Evolutionary conservation across 2,797 vertebrate genomes (phyloP).

Genomic region (Antrozous pallidus): DNA sequence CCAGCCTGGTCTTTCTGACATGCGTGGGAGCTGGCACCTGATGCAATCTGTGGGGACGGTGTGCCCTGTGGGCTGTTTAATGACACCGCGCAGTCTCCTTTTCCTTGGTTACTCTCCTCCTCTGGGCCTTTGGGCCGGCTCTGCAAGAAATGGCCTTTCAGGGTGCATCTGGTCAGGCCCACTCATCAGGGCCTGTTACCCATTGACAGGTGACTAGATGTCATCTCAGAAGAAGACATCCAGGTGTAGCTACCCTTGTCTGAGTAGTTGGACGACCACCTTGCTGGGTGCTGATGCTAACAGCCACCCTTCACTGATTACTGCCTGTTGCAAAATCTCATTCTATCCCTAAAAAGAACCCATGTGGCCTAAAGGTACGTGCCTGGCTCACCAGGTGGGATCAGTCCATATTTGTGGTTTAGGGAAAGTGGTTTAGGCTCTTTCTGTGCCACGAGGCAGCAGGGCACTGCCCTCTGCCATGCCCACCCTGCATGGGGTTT

Average conservation of each 20-base stretch:
- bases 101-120: background rate
- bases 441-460: background rate
- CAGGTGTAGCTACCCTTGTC: background rate
- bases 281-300: background rate
- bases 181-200: background rate
- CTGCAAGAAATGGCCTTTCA: background rate
- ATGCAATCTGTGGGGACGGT: background rate
- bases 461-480: background rate
- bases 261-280: background rate
- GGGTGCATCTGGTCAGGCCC: background rate
- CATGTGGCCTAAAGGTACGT: too few relatives aligned
- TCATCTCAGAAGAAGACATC: background rate
- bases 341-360: background rate
- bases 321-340: background rate
- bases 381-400: rapidly evolving
- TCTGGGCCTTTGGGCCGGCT: background rate
- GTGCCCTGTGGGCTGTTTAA: background rate
- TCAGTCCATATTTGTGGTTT: background rate
- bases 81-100: background rate
- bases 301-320: background rate
- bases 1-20: background rate
- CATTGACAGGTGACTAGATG: rapidly evolving
- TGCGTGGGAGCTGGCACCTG: background rate
- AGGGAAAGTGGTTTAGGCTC: background rate
- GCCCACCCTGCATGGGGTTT: background rate